A percentile compares a stretch with the other conserved stretches of the same genome.
Evolutionary conservation across 2,888 invertebrate genomes (phyloP).

Genomic region (Platerodrilus igneus): DNA sequence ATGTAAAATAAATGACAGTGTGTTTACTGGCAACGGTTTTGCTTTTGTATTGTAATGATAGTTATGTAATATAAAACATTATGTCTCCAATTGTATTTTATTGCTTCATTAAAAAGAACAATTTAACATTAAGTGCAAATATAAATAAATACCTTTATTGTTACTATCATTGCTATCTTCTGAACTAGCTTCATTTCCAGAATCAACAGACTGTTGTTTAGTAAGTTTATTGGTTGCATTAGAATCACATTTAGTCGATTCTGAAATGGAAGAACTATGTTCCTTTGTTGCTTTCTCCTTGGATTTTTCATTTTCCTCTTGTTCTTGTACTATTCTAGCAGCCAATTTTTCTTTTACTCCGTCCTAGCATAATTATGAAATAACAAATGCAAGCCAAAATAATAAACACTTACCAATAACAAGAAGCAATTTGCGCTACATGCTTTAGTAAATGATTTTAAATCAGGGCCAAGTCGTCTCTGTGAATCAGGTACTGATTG

Average conservation of each 20-base stretch:
- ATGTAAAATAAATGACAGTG: too few species aligned
- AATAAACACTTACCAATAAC: slow-evolving; percentile 62
- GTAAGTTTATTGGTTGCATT: slow-evolving; percentile 53
- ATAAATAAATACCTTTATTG: slow-evolving; percentile 58
- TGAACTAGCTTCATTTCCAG: slow-evolving; percentile 89
- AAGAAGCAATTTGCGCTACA: slow-evolving; percentile 86
- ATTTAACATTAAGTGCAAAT: too few species aligned
- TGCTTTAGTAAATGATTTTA: slow-evolving; percentile 79
- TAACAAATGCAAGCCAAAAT: slow-evolving; percentile 6
- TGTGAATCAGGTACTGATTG: slow-evolving; percentile 87
- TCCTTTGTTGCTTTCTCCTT: slow-evolving; percentile 34
- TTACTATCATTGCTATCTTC: slow-evolving; percentile 92
- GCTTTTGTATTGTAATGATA: too few species aligned
- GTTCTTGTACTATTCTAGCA: slow-evolving; percentile 54
- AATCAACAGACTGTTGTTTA: slow-evolving; percentile 69
- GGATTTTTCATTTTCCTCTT: slow-evolving; percentile 45
- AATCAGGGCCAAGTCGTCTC: slow-evolving; percentile 82
- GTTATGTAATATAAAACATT: too few species aligned
- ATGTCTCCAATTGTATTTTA: too few species aligned
- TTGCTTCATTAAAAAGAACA: too few species aligned
- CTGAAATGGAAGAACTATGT: slow-evolving; percentile 7
- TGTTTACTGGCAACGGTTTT: too few species aligned
- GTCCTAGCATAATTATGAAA: slow-evolving; percentile 54
- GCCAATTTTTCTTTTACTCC: slow-evolving; percentile 81
- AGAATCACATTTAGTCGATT: slow-evolving; percentile 21